Base-by-base conservation (phyloP, 2,888 invertebrate species). In the Pyrrhia umbra region DNA sequence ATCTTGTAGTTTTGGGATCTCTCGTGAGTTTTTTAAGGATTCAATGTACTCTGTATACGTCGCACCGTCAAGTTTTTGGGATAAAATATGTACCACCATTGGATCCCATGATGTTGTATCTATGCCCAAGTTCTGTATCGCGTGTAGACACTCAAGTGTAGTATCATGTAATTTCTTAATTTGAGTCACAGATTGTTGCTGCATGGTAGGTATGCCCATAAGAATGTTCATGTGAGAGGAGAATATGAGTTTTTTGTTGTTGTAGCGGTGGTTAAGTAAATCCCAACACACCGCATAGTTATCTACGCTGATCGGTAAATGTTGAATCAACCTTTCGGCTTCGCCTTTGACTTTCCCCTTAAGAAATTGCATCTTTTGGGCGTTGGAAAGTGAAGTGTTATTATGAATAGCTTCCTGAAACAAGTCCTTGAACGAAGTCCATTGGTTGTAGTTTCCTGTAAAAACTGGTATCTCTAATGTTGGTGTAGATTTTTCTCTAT, bases 391-490 rank as follows among this genome's bases (percentile, higher is more conserved):
- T 5, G 47, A 46, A 1, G 30, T 20, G 16, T 42, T 57, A 1
- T 49, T 49, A 5, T 57, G 49, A 8, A 57, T 40, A 2, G 27
- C 18, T 20, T 57, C 57, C 6, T 13, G 10, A 10, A 49, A 57
- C 3, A 57, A 10, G 6, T 57, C 57, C 16, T 49, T 49, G 16
- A 57, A 49, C 3, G 49, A 49, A 8, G 10, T 13, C 49, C 57
- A 57, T 5, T 57, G 40, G 13, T 42, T 5, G 10, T 49, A 57
- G 13, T 30, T 57, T 3, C 57, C 42, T 2, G 10, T 25, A 25
- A 25, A 25, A 5, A 8, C 8, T 16, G 57, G 49, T 6, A 57
- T 30, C 0, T 57, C 49, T 0, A 57, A 15, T 40, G 49, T 25
- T 0, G 49, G 49, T 4, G 57, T 49, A 2, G 21, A 42, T n/a